Evolutionary conservation across 2,888 invertebrate genomes (phyloP).

Genomic region (Ichneumoninae sp.): DNA sequence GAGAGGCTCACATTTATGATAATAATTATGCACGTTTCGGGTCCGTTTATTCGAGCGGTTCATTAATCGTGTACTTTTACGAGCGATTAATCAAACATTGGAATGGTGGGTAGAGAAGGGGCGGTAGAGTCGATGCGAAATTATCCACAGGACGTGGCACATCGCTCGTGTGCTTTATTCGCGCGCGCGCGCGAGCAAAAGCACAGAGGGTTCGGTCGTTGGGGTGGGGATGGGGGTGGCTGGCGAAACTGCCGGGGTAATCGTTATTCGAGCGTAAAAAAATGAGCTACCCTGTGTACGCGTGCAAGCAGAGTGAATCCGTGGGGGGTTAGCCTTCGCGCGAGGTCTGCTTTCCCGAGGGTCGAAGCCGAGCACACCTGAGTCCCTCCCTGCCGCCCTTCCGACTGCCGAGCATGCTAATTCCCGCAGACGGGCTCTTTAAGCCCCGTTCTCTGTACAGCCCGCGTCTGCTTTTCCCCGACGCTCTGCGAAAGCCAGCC

Average conservation of each 20-base stretch:
- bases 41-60: slow-evolving; percentile 24
- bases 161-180: slow-evolving; percentile 51
- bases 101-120: slow-evolving; percentile 25
- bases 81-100: slow-evolving; percentile 64
- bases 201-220: slow-evolving; percentile 43
- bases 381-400: slow-evolving; percentile 67
- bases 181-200: slow-evolving; percentile 45
- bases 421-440: slow-evolving; percentile 77
- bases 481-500: slow-evolving; percentile 20
- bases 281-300: slow-evolving; percentile 53
- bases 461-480: slow-evolving; percentile 42
- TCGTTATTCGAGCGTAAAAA: slow-evolving; percentile 67
- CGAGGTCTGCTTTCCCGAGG: slow-evolving; percentile 60
- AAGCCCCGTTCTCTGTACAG: slow-evolving; percentile 69
- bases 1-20: slow-evolving; percentile 15
- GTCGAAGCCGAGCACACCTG: slow-evolving; percentile 75
- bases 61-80: slow-evolving; percentile 59
- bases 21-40: slow-evolving; percentile 2
- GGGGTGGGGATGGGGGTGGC: slow-evolving; percentile 36
- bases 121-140: slow-evolving; percentile 57
- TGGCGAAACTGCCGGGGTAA: slow-evolving; percentile 63
- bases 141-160: slow-evolving; percentile 44
- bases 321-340: slow-evolving; percentile 67
- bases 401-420: slow-evolving; percentile 75
- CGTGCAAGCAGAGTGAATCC: slow-evolving; percentile 58